These are phyloP conservation scores for Saccostrea cuccullata DNA, from an alignment of 1,140 invertebrate species.

Conservation along the genomic window DNA sequence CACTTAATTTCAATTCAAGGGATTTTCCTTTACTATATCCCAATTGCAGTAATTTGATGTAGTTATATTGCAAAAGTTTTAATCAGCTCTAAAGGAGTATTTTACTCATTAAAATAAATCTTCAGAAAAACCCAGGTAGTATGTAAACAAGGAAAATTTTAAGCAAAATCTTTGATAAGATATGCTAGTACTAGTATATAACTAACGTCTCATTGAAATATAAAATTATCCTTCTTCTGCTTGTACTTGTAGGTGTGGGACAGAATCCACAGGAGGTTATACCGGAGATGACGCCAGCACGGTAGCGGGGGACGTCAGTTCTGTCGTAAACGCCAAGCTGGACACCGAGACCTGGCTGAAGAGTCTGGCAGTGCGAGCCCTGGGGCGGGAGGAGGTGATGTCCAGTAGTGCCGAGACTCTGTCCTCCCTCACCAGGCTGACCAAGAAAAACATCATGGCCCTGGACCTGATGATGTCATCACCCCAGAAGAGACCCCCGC, in stretches of 20 bases:
- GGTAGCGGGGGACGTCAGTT: conserved; percentile 65
- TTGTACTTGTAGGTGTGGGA: conserved; percentile 57
- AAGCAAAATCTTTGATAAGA: too few relatives aligned
- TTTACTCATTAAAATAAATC: too few relatives aligned
- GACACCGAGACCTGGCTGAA: conserved; percentile 71
- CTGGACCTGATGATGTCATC: conserved; percentile 70
- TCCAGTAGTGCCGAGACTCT: conserved; percentile 64
- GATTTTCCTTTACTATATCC: too few relatives aligned
- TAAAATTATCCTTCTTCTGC: too few relatives aligned
- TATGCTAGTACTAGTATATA: too few relatives aligned
- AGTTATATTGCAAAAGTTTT: too few relatives aligned
- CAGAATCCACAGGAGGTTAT: conserved; percentile 67
- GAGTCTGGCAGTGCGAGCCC: conserved; percentile 67
- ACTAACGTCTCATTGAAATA: too few relatives aligned
- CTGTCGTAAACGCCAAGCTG: conserved; percentile 62
- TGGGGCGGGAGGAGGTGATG: conserved; percentile 62
- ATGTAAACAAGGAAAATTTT: too few relatives aligned
- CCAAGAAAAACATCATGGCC: conserved; percentile 70
- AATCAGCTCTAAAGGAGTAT: too few relatives aligned
- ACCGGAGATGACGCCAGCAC: conserved; percentile 65
- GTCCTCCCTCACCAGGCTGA: conserved; percentile 65
- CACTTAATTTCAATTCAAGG: too few relatives aligned
- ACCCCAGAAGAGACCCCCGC: conserved; percentile 43
- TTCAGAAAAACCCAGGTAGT: too few relatives aligned
- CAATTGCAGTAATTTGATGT: too few relatives aligned